Conservation (phyloP, 2,888 invertebrate genomes). For the Pediacus dermestoides region DNA sequence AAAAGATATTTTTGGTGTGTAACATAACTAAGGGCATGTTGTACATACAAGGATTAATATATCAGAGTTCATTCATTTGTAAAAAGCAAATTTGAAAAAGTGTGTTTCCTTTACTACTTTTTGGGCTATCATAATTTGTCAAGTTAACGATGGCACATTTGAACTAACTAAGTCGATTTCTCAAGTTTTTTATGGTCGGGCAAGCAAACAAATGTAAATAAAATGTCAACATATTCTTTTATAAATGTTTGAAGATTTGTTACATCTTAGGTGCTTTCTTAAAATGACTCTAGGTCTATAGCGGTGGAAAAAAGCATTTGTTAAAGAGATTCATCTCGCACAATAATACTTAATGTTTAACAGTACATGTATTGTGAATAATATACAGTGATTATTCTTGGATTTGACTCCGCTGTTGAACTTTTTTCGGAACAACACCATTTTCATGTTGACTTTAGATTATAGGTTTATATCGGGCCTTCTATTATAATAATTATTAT, state of each 20-base stretch:
- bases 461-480: too few relatives aligned
- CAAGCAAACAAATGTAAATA: conserved; percentile 36
- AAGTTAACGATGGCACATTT: conserved; percentile 36
- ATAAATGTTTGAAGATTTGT: conserved; percentile 6
- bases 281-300: too few relatives aligned
- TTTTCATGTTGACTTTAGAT: too few relatives aligned
- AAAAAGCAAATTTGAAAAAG: conserved; percentile 27
- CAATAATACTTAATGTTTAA: too few relatives aligned
- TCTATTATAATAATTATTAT: not conserved
- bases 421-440: too few relatives aligned
- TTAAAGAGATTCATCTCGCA: too few relatives aligned
- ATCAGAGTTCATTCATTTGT: conserved; percentile 17
- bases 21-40: conserved; percentile 13
- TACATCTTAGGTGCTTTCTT: not conserved
- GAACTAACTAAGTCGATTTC: conserved; percentile 35
- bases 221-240: conserved; percentile 34
- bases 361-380: too few relatives aligned
- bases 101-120: conserved; percentile 31
- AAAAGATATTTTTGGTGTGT: conserved; percentile 18
- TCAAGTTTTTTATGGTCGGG: conserved; percentile 27
- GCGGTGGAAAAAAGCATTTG: too few relatives aligned
- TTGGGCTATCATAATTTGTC: conserved; percentile 37
- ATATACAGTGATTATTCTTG: too few relatives aligned
- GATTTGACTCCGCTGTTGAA: too few relatives aligned
- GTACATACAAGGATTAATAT: conserved; percentile 16